These are phyloP conservation scores for Ceyx melanurus DNA, from an alignment of 2,113 vertebrate species.

Conservation along the genomic window DNA sequence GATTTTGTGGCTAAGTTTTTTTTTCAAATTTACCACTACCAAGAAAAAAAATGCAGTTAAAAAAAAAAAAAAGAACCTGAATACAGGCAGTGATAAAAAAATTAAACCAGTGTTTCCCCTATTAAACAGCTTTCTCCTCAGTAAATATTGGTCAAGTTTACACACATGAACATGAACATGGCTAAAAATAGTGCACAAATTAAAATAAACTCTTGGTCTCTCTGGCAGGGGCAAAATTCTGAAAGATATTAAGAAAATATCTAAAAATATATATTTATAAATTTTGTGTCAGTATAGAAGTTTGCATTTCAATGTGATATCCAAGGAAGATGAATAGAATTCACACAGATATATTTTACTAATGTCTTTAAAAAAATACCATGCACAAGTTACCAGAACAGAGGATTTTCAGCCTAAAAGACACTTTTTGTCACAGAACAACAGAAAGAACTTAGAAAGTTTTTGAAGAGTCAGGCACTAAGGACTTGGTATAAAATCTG, in stretches of 20 bases:
- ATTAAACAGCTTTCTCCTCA: not conserved
- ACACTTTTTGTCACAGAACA: not conserved
- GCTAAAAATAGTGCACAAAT: not conserved
- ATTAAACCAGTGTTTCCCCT: not conserved
- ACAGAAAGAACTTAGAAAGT: not conserved
- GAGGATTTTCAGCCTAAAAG: not conserved
- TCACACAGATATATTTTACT: not conserved
- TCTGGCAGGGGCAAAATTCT: not conserved
- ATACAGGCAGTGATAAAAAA: not conserved
- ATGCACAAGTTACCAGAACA: not conserved
- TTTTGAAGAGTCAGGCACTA: not conserved
- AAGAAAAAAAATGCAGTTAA: not conserved
- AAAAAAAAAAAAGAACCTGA: accelerated
- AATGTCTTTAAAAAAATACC: not conserved
- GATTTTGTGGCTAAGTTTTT: not conserved
- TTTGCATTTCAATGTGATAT: not conserved
- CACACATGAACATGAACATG: not conserved
- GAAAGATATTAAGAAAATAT: not conserved
- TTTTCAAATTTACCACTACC: not conserved
- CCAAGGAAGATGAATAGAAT: not conserved
- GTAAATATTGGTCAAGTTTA: not conserved
- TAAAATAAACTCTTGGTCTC: not conserved
- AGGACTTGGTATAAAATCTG: not conserved
- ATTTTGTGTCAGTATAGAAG: not conserved
- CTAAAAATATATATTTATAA: not conserved